Base-by-base conservation (phyloP, 1,140 invertebrate species). In the Pseudomyrmex dendroicus region DNA sequence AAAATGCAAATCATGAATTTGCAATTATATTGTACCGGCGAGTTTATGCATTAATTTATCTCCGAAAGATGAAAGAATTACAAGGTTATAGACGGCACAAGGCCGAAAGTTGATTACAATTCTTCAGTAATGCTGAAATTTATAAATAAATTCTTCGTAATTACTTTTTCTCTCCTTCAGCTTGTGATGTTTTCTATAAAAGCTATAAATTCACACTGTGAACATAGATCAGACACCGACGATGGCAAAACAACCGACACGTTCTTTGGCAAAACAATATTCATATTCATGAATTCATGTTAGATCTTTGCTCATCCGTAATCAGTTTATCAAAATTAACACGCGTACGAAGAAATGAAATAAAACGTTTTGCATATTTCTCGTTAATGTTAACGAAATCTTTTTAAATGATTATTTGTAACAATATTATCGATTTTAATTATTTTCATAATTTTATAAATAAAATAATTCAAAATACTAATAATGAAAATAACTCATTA, bases 101-200 rank as follows among this genome's bases (percentile, higher is more conserved):
- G 74, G 72, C 64, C 13, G 57, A 80, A 80, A 80, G 48, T 61
- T 67, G 57, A 84, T 87, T 87, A 84, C 84, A 87, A 87, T 87
- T 86, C 85, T 59, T 84, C 63, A 63, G 63, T 61, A 44, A 68
- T 25, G 13, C 50, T 61, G 22, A 84, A 84, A 86, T 87, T 80
- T 66, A 84, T 86, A 63, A 74, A 72, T 80, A 80, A 80, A 61
- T 12, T 72, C 76, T 59, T 72, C 46, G 48, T 61, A 61, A 35
- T 83, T 68, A 59, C 56, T 56, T 70, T 67, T 17, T 35, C 46
- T 48, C 35, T 54, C 10, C 17, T 52, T 52, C 50, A 10, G 25
- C 46, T 20, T 10, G 35, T 35, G 20, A 80, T 59, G 59, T 70
- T 59, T 35, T 48, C 54, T 57, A 22, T 80, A 70, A 61, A 80